phyloP scores from a whole-genome alignment of 2,888 invertebrate species.

The Tenthredo livida region DNA sequence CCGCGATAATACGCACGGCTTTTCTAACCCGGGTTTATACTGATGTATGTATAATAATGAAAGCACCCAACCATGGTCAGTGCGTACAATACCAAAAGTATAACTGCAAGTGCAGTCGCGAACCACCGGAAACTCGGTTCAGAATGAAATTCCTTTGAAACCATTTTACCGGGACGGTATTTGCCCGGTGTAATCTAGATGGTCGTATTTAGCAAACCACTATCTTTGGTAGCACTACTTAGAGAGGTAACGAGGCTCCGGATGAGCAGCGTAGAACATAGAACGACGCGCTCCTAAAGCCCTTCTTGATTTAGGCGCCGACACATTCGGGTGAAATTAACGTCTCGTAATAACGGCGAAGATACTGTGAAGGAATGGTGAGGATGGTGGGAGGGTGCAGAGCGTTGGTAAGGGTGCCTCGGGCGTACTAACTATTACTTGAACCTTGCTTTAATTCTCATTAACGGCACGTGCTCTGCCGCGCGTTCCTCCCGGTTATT shows the following conservation, averaged over 20 bases:
- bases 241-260: slow-evolving; percentile 27
- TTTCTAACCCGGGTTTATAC: not conserved
- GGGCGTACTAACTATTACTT: slow-evolving; percentile 45
- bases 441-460: slow-evolving; percentile 62
- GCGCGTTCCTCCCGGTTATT: slow-evolving; percentile 60
- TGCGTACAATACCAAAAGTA: not conserved
- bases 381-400: not conserved
- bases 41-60: not conserved
- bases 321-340: slow-evolving; percentile 53
- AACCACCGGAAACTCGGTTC: not conserved
- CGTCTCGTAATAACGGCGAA: slow-evolving; percentile 55
- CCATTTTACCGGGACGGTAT: not conserved
- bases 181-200: not conserved
- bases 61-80: not conserved
- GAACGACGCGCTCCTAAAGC: slow-evolving; percentile 32
- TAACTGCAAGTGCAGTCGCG: not conserved
- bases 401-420: slow-evolving; percentile 28
- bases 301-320: slow-evolving; percentile 45
- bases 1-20: slow-evolving; percentile 60
- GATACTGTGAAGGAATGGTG: slow-evolving; percentile 10
- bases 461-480: slow-evolving; percentile 63
- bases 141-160: not conserved
- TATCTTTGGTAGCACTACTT: slow-evolving; percentile 13
- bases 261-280: slow-evolving; percentile 22
- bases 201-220: not conserved